Evolutionary conservation across 2,797 vertebrate genomes (phyloP).

Genomic region (Pyrocephalus nanus): DNA sequence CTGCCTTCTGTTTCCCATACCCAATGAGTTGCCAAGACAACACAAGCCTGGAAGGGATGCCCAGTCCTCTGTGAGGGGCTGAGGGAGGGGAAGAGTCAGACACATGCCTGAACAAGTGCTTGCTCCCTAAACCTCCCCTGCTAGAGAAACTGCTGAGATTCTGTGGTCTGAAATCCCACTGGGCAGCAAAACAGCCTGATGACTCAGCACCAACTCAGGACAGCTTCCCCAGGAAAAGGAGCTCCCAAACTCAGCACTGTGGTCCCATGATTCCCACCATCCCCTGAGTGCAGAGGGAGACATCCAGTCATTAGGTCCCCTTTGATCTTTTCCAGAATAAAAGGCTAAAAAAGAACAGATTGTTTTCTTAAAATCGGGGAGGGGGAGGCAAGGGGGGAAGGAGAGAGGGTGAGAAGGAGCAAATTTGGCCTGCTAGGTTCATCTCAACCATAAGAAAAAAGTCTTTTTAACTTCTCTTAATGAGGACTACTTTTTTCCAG

Average conservation of each 20-base stretch:
- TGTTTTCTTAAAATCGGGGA: conserved; percentile 49
- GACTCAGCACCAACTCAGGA: background rate
- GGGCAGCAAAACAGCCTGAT: background rate
- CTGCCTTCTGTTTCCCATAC: background rate
- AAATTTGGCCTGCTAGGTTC: conserved; percentile 61
- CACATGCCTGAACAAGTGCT: background rate
- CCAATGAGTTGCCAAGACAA: background rate
- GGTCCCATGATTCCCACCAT: accelerated
- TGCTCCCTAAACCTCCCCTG: accelerated
- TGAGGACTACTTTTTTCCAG: conserved; percentile 74
- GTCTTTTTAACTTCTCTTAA: conserved; percentile 76
- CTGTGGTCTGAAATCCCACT: background rate
- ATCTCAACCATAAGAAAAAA: conserved; percentile 63
- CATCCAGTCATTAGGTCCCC: background rate
- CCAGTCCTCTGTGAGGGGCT: accelerated
- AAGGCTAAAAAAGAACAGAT: conserved; percentile 55
- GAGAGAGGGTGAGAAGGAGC: background rate
- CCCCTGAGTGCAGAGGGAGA: background rate
- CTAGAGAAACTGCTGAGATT: background rate
- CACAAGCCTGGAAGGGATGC: accelerated
- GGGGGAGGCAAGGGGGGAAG: background rate
- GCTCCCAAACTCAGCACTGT: background rate
- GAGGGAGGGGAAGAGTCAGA: background rate
- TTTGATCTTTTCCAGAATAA: conserved; percentile 65
- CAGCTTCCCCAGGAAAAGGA: background rate